These are phyloP conservation scores for Taphrorychus bicolor DNA, from an alignment of 2,888 invertebrate genomes.

Conservation along the genomic window DNA sequence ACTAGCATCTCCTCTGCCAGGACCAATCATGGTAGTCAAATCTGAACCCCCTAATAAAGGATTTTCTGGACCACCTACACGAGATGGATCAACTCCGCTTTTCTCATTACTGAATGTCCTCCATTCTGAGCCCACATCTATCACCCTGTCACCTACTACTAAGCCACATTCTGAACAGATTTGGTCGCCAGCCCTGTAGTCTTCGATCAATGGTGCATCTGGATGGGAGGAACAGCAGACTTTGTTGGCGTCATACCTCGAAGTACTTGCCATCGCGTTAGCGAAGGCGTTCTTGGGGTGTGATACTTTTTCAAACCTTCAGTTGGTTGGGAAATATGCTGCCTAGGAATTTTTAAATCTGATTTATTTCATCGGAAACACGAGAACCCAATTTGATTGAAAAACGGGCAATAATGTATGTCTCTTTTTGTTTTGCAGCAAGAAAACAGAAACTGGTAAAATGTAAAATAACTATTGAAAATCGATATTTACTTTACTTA, in stretches of 20 bases:
- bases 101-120: slow-evolving; percentile 99
- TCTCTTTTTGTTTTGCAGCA: too few species aligned
- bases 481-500: too few species aligned
- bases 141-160: slow-evolving; percentile 98
- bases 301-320: too few species aligned
- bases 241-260: slow-evolving; percentile 71
- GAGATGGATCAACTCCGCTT: slow-evolving; percentile 95
- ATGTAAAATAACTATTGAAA: too few species aligned
- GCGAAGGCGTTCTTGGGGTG: too few species aligned
- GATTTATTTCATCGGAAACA: too few species aligned
- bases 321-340: too few species aligned
- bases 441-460: too few species aligned
- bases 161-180: slow-evolving; percentile 99
- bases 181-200: slow-evolving; percentile 98
- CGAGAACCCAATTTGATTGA: too few species aligned
- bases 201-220: slow-evolving; percentile 94
- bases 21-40: slow-evolving; percentile 94
- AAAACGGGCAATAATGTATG: too few species aligned
- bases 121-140: slow-evolving; percentile 99
- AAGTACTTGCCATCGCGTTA: slow-evolving; percentile 26
- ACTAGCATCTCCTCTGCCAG: slow-evolving; percentile 76
- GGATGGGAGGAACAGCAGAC: slow-evolving; percentile 95
- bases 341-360: too few species aligned
- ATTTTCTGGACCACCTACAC: slow-evolving; percentile 99
- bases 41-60: slow-evolving; percentile 94